phyloP scores from a whole-genome alignment of 2,113 vertebrate species.

The Motacilla alba region DNA sequence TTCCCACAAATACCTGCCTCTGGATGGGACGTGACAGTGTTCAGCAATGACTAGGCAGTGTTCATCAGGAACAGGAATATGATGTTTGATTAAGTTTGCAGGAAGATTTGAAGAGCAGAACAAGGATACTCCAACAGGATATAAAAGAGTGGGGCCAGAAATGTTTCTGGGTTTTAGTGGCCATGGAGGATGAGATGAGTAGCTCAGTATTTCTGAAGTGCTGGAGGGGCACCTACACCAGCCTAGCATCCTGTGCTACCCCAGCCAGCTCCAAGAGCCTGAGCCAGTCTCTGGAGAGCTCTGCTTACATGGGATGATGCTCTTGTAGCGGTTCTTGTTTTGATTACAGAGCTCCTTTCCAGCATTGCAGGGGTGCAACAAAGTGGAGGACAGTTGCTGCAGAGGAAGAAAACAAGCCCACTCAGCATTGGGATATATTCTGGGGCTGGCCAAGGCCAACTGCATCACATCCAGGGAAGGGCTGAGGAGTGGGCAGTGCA shows the following conservation, averaged over 20 bases:
- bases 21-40: background rate
- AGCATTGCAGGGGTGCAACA: background rate
- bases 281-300: background rate
- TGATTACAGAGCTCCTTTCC: constrained; percentile 41
- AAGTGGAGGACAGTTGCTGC: constrained; percentile 32
- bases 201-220: background rate
- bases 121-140: background rate
- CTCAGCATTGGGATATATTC: background rate
- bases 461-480: no score
- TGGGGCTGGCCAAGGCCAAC: background rate
- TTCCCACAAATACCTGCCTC: background rate
- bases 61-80: background rate
- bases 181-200: background rate
- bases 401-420: background rate
- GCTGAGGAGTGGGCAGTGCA: background rate
- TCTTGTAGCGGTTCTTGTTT: constrained; percentile 60
- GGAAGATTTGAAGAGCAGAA: background rate
- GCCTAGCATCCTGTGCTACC: background rate
- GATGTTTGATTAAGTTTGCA: background rate
- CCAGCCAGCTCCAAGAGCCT: background rate
- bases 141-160: background rate
- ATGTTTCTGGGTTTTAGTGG: background rate
- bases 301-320: constrained; percentile 57
- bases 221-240: background rate
- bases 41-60: background rate